phyloP scores from a whole-genome alignment of 2,888 invertebrate species.

The Scrobipalpa costella region DNA sequence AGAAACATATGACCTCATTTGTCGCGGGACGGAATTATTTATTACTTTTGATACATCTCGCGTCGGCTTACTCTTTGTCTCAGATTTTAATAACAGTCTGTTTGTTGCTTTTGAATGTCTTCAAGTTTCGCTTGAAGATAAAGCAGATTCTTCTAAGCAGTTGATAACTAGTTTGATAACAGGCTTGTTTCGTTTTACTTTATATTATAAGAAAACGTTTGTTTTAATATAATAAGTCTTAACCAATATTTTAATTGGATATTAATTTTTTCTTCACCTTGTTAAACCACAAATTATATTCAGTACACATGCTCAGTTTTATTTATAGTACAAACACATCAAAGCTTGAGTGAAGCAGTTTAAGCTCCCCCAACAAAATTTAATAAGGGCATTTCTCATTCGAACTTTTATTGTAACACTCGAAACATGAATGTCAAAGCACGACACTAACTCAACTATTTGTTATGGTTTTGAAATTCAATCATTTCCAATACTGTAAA shows the following conservation, averaged over 20 bases:
- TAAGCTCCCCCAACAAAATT: constrained; percentile 27
- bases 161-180: too few relatives aligned
- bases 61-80: constrained; percentile 67
- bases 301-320: constrained; percentile 17
- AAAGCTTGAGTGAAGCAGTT: constrained; percentile 21
- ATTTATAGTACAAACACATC: constrained; percentile 23
- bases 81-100: constrained; percentile 64
- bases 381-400: constrained; percentile 33
- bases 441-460: constrained; percentile 41
- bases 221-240: too few relatives aligned
- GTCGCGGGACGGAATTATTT: constrained; percentile 78
- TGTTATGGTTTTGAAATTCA: constrained; percentile 57
- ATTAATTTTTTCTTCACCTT: neutral
- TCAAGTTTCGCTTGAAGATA: neutral
- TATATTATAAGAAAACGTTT: too few relatives aligned
- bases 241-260: neutral
- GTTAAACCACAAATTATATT: constrained; percentile 10
- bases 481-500: constrained; percentile 48
- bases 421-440: constrained; percentile 40
- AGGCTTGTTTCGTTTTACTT: too few relatives aligned
- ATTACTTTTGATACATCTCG: constrained; percentile 74
- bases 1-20: constrained; percentile 81
- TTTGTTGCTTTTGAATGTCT: constrained; percentile 33
- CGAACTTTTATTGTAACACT: constrained; percentile 35
- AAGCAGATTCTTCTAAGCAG: too few relatives aligned